These are phyloP conservation scores for Triplophysa bombifrons DNA, from an alignment of 2,797 vertebrate species.

Conservation along the genomic window DNA sequence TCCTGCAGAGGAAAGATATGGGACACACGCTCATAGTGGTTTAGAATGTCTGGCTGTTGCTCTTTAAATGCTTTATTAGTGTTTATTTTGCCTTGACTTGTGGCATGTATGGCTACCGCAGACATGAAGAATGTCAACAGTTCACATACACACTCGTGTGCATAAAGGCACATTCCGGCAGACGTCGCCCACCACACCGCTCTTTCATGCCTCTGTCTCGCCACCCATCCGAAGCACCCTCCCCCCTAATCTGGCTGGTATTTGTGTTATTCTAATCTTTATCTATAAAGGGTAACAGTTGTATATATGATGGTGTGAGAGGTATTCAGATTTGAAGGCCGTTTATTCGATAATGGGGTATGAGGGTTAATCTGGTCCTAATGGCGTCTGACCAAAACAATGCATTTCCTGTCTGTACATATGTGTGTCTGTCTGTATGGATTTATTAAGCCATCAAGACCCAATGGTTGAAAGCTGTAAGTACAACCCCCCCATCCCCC, in stretches of 20 bases:
- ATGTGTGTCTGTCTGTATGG: background rate
- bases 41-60: slow-evolving; percentile 40
- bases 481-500: slow-evolving; percentile 41
- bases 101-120: slow-evolving; percentile 25
- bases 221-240: background rate
- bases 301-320: background rate
- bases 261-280: slow-evolving; percentile 40
- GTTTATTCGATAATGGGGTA: slow-evolving; percentile 43
- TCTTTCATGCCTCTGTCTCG: slow-evolving; percentile 15
- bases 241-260: slow-evolving; percentile 47
- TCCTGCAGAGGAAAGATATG: slow-evolving; percentile 50
- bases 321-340: slow-evolving; percentile 5
- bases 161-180: slow-evolving; percentile 32
- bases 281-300: slow-evolving; percentile 34
- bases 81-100: slow-evolving; percentile 47
- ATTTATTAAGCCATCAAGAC: slow-evolving; percentile 32
- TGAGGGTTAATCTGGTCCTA: slow-evolving; percentile 38
- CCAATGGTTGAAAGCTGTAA: slow-evolving; percentile 51
- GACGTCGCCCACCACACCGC: background rate
- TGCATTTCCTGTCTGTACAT: slow-evolving; percentile 25
- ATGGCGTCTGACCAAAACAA: slow-evolving; percentile 33
- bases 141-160: background rate
- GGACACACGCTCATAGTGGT: slow-evolving; percentile 33
- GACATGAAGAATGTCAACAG: slow-evolving; percentile 33
- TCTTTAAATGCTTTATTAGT: slow-evolving; percentile 42